A percentile compares a stretch with the other conserved stretches of the same genome.
Evolutionary conservation across 2,113 vertebrate genomes (phyloP).

Genomic region (Lynx canadensis): DNA sequence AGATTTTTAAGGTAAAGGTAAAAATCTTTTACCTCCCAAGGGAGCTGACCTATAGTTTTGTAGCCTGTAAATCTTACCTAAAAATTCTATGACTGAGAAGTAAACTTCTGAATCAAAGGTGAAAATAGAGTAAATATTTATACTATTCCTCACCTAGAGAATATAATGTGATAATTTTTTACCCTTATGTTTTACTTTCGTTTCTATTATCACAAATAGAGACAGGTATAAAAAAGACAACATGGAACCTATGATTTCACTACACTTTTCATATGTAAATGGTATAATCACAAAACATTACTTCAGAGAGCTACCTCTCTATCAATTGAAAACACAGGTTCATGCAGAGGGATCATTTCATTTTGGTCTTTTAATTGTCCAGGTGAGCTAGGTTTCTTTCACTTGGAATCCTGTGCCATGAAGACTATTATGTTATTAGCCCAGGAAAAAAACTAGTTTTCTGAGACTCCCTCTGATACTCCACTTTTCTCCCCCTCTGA

Average conservation of each 20-base stretch:
- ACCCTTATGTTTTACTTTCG: neutral
- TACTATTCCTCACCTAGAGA: neutral
- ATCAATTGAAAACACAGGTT: neutral
- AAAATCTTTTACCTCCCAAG: neutral
- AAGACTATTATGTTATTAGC: neutral
- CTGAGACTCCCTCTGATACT: neutral
- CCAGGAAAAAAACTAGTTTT: neutral
- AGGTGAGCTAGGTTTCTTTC: neutral
- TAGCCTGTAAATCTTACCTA: neutral
- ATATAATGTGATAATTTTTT: neutral
- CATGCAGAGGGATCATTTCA: neutral
- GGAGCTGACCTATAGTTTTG: neutral
- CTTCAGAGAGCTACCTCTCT: neutral
- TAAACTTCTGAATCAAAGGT: neutral
- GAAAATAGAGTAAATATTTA: neutral
- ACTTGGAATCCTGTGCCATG: neutral
- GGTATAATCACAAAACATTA: neutral
- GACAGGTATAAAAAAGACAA: neutral
- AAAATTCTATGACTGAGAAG: neutral
- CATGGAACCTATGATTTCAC: neutral
- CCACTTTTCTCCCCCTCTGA: neutral
- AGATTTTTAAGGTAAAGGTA: neutral
- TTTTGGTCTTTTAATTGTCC: neutral
- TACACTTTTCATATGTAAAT: neutral
- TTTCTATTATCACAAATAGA: neutral